Conservation (phyloP, 2,797 vertebrate genomes). For the Picus viridis region DNA sequence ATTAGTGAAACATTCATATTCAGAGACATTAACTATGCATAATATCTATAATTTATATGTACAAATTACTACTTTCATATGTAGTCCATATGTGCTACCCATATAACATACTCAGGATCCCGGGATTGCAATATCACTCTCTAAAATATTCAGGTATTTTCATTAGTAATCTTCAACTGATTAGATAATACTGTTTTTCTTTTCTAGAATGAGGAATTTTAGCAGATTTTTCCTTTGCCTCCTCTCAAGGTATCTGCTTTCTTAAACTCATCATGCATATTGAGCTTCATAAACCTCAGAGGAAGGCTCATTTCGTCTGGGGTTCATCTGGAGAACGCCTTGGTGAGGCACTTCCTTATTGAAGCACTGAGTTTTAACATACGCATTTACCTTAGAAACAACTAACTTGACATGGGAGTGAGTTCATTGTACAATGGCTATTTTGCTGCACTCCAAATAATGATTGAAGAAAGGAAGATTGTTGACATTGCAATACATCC, state of each 20-base stretch:
- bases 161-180: neutral
- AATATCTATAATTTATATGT: neutral
- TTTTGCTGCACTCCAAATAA: slow-evolving; percentile 5
- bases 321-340: neutral
- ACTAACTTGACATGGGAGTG: neutral
- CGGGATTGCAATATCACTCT: neutral
- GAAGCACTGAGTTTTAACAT: neutral
- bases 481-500: slow-evolving; percentile 22
- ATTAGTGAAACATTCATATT: neutral
- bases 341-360: neutral
- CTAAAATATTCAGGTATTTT: neutral
- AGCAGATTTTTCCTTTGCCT: neutral
- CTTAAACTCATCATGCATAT: neutral
- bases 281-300: neutral
- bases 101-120: neutral
- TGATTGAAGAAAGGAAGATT: slow-evolving; percentile 39
- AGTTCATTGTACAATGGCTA: neutral
- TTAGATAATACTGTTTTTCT: neutral
- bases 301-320: neutral
- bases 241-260: neutral
- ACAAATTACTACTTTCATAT: neutral
- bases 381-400: neutral
- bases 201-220: neutral
- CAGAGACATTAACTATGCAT: neutral
- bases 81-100: neutral